These are phyloP conservation scores for Leptobrachium ailaonicum DNA, from an alignment of 2,113 vertebrate species.

Conservation along the genomic window DNA sequence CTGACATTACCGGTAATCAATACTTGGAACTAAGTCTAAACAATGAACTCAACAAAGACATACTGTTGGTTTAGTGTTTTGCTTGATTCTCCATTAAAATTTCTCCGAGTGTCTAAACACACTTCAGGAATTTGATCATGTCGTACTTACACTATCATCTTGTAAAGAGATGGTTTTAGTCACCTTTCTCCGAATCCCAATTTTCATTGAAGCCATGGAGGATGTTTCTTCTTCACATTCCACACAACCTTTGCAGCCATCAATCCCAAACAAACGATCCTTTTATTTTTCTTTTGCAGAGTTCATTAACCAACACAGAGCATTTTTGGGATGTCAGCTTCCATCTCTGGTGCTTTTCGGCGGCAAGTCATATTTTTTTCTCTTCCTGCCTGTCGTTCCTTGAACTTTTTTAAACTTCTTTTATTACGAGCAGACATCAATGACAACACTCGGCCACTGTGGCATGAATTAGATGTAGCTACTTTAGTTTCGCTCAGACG, in stretches of 20 bases:
- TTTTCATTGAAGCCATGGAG: slow-evolving; percentile 27
- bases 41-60: background rate
- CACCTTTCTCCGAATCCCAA: slow-evolving; percentile 19
- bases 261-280: slow-evolving; percentile 43
- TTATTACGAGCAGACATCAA: slow-evolving; percentile 32
- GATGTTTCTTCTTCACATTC: slow-evolving; percentile 46
- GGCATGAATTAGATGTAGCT: slow-evolving; percentile 33
- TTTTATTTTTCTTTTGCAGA: slow-evolving; percentile 42
- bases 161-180: slow-evolving; percentile 21
- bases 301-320: slow-evolving; percentile 29
- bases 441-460: slow-evolving; percentile 14
- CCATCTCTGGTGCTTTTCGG: slow-evolving; percentile 15
- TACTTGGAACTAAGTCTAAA: background rate
- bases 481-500: slow-evolving; percentile 34
- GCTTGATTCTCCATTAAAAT: slow-evolving; percentile 13
- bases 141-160: slow-evolving; percentile 17
- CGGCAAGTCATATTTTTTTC: background rate
- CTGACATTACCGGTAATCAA: background rate
- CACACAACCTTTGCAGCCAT: slow-evolving; percentile 18
- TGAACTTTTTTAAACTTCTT: slow-evolving; percentile 28
- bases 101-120: slow-evolving; percentile 24
- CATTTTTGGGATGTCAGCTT: slow-evolving; percentile 35
- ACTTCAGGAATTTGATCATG: slow-evolving; percentile 23
- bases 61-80: slow-evolving; percentile 29
- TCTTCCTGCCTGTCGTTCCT: slow-evolving; percentile 19